Evolutionary conservation across 2,797 vertebrate species (phyloP).

Genomic region (Neosilurus mollespiculum): DNA sequence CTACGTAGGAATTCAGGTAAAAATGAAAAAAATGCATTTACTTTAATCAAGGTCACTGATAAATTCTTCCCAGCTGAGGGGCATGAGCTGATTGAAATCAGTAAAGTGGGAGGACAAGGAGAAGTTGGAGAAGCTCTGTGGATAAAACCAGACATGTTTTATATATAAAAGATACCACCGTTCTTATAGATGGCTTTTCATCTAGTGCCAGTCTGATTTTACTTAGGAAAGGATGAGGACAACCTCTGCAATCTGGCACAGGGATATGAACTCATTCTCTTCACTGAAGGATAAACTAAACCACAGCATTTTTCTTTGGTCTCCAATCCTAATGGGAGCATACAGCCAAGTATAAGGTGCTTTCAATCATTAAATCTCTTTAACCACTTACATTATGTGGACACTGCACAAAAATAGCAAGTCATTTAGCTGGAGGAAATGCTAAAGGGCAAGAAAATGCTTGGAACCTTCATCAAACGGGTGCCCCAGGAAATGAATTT

Average conservation of each 20-base stretch:
- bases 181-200: background rate
- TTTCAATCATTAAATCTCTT: slow-evolving; percentile 6
- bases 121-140: background rate
- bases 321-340: background rate
- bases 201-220: slow-evolving; percentile 8
- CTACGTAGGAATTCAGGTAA: background rate
- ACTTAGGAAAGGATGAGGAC: background rate
- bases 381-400: background rate
- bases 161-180: background rate
- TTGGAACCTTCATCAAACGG: background rate
- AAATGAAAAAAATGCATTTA: slow-evolving; percentile 21
- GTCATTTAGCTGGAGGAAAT: background rate
- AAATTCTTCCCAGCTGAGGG: background rate
- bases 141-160: background rate
- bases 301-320: background rate
- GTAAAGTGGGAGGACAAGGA: background rate
- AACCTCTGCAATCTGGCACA: background rate
- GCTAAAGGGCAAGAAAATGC: background rate
- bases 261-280: background rate
- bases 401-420: background rate
- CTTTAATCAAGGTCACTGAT: background rate
- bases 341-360: background rate
- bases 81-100: background rate
- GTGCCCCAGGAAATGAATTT: background rate
- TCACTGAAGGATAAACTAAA: background rate